phyloP scores from a whole-genome alignment of 2,113 vertebrate genomes.

The Xenopus laevis region DNA sequence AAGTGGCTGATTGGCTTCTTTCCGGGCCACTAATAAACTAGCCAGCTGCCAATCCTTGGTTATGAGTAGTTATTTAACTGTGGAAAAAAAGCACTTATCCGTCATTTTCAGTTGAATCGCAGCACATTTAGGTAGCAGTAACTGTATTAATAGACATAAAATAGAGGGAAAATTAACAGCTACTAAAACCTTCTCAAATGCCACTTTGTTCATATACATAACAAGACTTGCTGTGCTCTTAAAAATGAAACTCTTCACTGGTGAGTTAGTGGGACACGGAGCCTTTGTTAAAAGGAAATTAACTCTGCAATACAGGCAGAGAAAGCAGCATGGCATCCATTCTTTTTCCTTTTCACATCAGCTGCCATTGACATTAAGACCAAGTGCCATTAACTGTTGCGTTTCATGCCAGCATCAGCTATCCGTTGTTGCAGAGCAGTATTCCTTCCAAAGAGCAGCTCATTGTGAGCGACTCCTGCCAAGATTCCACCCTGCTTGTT shows the following conservation, averaged over 20 bases:
- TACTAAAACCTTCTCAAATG: conserved; percentile 28
- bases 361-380: conserved; percentile 26
- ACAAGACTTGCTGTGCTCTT: conserved; percentile 29
- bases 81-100: not conserved
- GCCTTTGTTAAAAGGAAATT: conserved; percentile 34
- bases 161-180: conserved; percentile 1
- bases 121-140: not conserved
- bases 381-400: conserved; percentile 7
- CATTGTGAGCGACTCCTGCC: not conserved
- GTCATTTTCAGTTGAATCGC: not conserved
- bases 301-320: conserved; percentile 28
- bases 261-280: conserved; percentile 23
- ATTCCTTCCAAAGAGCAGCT: conserved; percentile 7
- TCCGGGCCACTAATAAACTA: too few species aligned
- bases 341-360: conserved; percentile 30
- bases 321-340: conserved; percentile 26
- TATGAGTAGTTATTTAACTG: not conserved
- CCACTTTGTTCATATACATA: conserved; percentile 22
- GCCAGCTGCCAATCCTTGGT: too few species aligned
- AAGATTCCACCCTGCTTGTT: not conserved
- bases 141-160: conserved; percentile 7
- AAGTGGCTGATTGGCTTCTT: too few species aligned
- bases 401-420: conserved; percentile 11
- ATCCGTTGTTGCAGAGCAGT: conserved; percentile 2
- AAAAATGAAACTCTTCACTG: conserved; percentile 31